These are phyloP conservation scores for Sardina pilchardus DNA, from an alignment of 2,113 vertebrate genomes.

Conservation along the genomic window DNA sequence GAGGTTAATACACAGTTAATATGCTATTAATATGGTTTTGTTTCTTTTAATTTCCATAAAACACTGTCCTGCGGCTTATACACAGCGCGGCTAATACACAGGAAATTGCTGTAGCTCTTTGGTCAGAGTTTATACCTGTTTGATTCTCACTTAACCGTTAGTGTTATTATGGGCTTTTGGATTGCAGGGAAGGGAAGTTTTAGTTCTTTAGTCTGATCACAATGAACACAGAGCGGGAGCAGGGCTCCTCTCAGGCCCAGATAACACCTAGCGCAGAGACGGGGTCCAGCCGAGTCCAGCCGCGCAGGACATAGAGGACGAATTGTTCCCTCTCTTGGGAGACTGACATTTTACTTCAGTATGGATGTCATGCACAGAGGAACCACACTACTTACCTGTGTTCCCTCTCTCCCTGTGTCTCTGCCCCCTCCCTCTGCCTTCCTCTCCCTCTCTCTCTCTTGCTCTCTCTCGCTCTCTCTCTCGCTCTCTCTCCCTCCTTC, in stretches of 20 bases:
- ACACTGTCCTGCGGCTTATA: too few species aligned
- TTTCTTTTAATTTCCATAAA: too few species aligned
- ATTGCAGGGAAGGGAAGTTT: too few species aligned
- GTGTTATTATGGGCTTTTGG: too few species aligned
- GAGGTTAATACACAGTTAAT: too few species aligned
- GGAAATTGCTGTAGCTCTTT: too few species aligned
- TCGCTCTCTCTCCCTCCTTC: background rate
- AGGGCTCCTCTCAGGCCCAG: background rate
- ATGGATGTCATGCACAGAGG: slow-evolving; percentile 13
- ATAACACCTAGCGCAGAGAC: slow-evolving; percentile 1
- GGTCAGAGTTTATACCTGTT: background rate
- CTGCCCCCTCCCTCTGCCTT: background rate
- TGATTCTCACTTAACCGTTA: background rate
- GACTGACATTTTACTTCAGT: slow-evolving; percentile 5
- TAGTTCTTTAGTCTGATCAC: background rate
- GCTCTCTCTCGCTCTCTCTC: background rate
- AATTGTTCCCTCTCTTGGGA: slow-evolving; percentile 12
- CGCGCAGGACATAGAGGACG: background rate
- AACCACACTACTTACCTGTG: slow-evolving; percentile 10
- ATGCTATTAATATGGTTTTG: too few species aligned
- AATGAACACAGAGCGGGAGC: background rate
- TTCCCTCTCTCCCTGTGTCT: background rate
- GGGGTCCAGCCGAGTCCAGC: background rate
- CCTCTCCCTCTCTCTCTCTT: background rate
- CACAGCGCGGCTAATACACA: too few species aligned